Evolutionary conservation across 2,797 vertebrate genomes (phyloP).

Genomic region (Gymnothorax javanicus): DNA sequence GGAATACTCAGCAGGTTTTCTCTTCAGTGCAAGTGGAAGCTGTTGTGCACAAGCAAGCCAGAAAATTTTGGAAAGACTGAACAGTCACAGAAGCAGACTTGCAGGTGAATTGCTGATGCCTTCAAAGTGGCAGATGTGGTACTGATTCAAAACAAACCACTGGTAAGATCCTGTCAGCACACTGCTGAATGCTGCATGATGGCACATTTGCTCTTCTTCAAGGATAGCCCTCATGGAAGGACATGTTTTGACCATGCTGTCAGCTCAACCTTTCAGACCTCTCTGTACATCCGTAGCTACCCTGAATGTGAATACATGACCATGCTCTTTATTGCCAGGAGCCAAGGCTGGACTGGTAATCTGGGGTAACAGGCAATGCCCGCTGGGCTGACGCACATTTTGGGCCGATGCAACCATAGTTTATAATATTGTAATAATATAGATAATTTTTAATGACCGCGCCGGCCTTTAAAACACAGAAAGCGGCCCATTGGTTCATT

Average conservation of each 20-base stretch:
- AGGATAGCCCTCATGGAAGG: slow-evolving; percentile 54
- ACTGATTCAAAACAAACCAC: slow-evolving; percentile 40
- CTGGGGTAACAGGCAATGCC: no score
- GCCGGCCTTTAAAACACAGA: no score
- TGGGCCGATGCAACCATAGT: no score
- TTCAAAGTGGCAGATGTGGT: slow-evolving; percentile 65
- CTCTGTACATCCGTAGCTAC: slow-evolving; percentile 58
- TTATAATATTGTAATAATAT: no score
- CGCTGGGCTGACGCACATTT: no score
- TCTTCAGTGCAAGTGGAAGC: slow-evolving; percentile 61
- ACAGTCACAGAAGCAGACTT: slow-evolving; percentile 34
- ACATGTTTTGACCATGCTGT: slow-evolving; percentile 67
- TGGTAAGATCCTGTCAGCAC: slow-evolving; percentile 39
- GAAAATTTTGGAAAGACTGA: slow-evolving; percentile 63
- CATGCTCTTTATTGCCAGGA: slow-evolving; percentile 61
- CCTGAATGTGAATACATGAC: slow-evolving; percentile 58
- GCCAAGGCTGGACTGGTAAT: slow-evolving; percentile 35
- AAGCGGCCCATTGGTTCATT: no score
- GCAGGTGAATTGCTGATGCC: slow-evolving; percentile 48
- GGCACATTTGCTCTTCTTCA: slow-evolving; percentile 50
- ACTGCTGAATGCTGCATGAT: slow-evolving; percentile 53
- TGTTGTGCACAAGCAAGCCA: slow-evolving; percentile 63
- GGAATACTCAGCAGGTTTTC: slow-evolving; percentile 60
- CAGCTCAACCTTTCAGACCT: slow-evolving; percentile 59
- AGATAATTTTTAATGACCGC: no score